Evolutionary conservation across 2,888 invertebrate species (phyloP).

Genomic region (Hedychridium roseum): DNA sequence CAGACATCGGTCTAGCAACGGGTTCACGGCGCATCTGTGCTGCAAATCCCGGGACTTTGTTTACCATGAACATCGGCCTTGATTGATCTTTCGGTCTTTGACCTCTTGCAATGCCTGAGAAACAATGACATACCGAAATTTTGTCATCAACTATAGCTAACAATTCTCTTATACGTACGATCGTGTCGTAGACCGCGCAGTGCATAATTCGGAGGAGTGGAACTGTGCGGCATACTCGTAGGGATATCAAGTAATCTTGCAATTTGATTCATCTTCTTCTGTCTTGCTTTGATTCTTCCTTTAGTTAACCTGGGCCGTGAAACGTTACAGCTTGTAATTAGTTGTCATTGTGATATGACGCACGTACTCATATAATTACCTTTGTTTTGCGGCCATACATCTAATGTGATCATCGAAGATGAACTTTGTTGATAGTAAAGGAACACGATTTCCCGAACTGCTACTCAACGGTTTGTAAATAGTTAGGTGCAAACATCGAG

Average conservation of each 20-base stretch:
- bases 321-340: too few species aligned
- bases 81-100: slow-evolving; percentile 51
- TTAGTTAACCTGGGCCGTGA: slow-evolving; percentile 60
- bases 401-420: slow-evolving; percentile 98
- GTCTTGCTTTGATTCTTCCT: slow-evolving; percentile 92
- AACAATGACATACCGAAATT: too few species aligned
- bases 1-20: slow-evolving; percentile 22
- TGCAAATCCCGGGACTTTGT: slow-evolving; percentile 66
- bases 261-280: slow-evolving; percentile 96
- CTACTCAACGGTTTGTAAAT: slow-evolving; percentile 82
- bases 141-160: too few species aligned
- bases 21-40: slow-evolving; percentile 67
- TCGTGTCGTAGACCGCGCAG: slow-evolving; percentile 54
- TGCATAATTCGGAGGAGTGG: slow-evolving; percentile 59
- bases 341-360: background rate
- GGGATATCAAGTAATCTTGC: slow-evolving; percentile 89
- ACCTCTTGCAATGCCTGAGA: slow-evolving; percentile 50
- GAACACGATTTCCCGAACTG: slow-evolving; percentile 75
- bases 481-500: slow-evolving; percentile 91
- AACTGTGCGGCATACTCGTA: slow-evolving; percentile 57
- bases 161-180: slow-evolving; percentile 42
- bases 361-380: slow-evolving; percentile 66
- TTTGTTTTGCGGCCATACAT: slow-evolving; percentile 99
- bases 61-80: slow-evolving; percentile 57
- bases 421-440: slow-evolving; percentile 89